A percentile compares a stretch with the other conserved stretches of the same genome.
Evolutionary conservation across 2,113 vertebrate species (phyloP).

Genomic region (Ochotona curzoniae): DNA sequence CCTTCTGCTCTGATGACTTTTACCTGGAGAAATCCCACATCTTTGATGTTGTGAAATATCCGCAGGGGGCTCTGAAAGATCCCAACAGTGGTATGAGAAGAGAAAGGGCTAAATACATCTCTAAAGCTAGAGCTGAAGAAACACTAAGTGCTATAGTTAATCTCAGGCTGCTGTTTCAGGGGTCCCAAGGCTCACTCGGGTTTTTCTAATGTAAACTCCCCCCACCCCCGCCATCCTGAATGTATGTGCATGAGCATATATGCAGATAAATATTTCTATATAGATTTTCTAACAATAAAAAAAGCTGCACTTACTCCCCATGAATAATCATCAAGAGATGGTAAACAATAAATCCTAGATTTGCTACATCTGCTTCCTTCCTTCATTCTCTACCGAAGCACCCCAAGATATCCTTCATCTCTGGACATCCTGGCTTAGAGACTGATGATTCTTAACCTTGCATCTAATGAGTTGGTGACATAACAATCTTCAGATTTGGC

Average conservation of each 20-base stretch:
- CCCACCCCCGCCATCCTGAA: neutral
- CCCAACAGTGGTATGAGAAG: constrained; percentile 61
- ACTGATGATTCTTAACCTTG: neutral
- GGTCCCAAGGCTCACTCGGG: neutral
- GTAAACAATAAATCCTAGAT: neutral
- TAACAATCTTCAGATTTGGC: neutral
- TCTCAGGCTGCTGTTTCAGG: neutral
- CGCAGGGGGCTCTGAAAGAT: constrained; percentile 91
- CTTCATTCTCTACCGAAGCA: neutral
- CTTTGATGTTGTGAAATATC: constrained; percentile 95
- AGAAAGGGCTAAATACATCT: neutral
- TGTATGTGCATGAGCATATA: accelerated
- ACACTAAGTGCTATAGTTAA: neutral
- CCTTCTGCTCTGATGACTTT: constrained; percentile 98
- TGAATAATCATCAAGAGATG: constrained; percentile 13
- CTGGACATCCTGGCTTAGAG: neutral
- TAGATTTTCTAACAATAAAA: constrained; percentile 12
- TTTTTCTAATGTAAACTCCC: constrained; percentile 18
- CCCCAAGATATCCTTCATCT: neutral
- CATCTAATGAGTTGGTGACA: neutral
- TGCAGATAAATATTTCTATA: neutral
- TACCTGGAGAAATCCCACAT: constrained; percentile 98
- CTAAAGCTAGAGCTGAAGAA: constrained; percentile 7
- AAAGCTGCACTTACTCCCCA: neutral
- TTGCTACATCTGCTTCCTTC: neutral